Conservation (phyloP, 2,113 vertebrate species). For the Pachypanchax playfairii region DNA sequence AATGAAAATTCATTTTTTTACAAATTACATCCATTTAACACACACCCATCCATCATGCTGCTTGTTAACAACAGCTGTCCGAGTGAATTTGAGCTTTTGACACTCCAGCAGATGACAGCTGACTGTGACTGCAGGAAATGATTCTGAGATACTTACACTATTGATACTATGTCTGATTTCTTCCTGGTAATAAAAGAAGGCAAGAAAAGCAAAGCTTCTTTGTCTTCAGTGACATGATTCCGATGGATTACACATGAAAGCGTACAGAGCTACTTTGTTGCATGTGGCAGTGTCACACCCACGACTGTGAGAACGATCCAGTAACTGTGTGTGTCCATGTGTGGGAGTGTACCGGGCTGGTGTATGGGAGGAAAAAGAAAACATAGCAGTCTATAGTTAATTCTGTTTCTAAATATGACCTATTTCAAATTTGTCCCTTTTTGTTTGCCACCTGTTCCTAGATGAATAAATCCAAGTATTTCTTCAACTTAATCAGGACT, state of each 20-base stretch:
- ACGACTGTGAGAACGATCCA: constrained; percentile 24
- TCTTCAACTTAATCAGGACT: neutral
- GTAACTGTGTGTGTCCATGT: constrained; percentile 23
- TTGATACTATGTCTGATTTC: constrained; percentile 8
- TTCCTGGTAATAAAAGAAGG: neutral
- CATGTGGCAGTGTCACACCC: constrained; percentile 34
- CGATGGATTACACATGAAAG: constrained; percentile 17
- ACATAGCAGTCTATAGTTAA: constrained; percentile 3
- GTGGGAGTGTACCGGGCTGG: constrained; percentile 44
- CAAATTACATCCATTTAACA: constrained; percentile 45
- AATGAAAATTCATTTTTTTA: constrained; percentile 49
- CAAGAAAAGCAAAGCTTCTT: neutral
- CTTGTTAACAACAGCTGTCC: constrained; percentile 54
- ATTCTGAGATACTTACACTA: neutral
- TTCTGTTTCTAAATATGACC: neutral
- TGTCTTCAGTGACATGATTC: neutral
- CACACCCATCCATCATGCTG: constrained; percentile 41
- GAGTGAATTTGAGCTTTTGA: constrained; percentile 18
- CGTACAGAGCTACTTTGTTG: constrained; percentile 33
- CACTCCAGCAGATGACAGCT: constrained; percentile 18
- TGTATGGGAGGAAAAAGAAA: constrained; percentile 30
- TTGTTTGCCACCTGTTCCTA: constrained; percentile 1
- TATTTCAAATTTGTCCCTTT: constrained; percentile 7
- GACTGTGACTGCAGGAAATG: constrained; percentile 32
- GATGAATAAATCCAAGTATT: neutral